Conservation (phyloP, 2,113 vertebrate genomes). For the Pan troglodytes region NHGRI_mPanTro3-v2.1_pri NC_072417.2:53539001-53539500, state of each 20-base stretch:
- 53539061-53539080: not conserved
- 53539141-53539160: not conserved
- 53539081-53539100: not conserved
- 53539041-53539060: not conserved
- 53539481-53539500: not conserved
- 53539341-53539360: too few relatives aligned
- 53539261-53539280: too few relatives aligned
- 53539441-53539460: not conserved
- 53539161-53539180: not conserved
- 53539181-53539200: not conserved
- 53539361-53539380: too few relatives aligned
- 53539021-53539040: not conserved
- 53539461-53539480: not conserved
- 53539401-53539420: too few relatives aligned
- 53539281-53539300: too few relatives aligned
- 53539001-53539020: not conserved
- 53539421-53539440: not conserved
- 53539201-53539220: not conserved
- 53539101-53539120: not conserved
- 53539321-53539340: too few relatives aligned
- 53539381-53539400: too few relatives aligned
- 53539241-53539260: too few relatives aligned
- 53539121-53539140: not conserved
- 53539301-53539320: too few relatives aligned
- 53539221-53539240: not conserved